Evolutionary conservation across 2,888 invertebrate genomes (phyloP), one percentile per base, ranked within the genome.

Genomic region (Eilema sororculum): DNA sequence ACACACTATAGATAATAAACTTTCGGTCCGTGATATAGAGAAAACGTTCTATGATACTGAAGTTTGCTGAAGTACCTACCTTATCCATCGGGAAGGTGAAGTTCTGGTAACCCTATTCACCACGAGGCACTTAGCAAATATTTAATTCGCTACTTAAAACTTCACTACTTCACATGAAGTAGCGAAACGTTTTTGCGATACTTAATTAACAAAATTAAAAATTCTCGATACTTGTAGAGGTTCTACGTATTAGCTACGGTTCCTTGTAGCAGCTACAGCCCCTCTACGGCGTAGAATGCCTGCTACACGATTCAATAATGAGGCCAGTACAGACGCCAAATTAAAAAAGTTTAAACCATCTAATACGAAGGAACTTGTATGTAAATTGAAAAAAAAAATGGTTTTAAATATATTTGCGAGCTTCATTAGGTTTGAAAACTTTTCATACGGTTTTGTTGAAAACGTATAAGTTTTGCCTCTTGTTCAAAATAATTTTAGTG

Each of bases 341-440:
- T 93, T 93, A 92, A 94, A 94, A 94, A 94, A 93, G 91, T 93
- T 93, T 84, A 82, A 65, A 87, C 83, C 87, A 81, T 81, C 82
- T 78, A 78, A 78, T 77, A 78, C 59, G 75, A 79, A 30, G 25
- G 24, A 33, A 81, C 84, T 70, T 77, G 84, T 81, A 84, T 84
- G 86, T 83, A 86, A 88, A 88, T 84, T 78, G 78, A 83, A 86
- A 84, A 87, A 16, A 84, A 86, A 73, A 61, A 33, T 2, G 28
- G 70, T 60, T 62, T 64, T 58, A 24, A 28, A 70, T 67, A 64
- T 59, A 72, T 74, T 70, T 69, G 65, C 71, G 72, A 66, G 78
- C 78, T 78, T 74, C 81, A 82, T 82, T 80, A 74, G 67, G 68
- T 75, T 70, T 80, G 73, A 65, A 57, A 79, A 75, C 62, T 77